Conservation (phyloP, 2,797 vertebrate genomes). For the Melanotaenia pygmaea region DNA sequence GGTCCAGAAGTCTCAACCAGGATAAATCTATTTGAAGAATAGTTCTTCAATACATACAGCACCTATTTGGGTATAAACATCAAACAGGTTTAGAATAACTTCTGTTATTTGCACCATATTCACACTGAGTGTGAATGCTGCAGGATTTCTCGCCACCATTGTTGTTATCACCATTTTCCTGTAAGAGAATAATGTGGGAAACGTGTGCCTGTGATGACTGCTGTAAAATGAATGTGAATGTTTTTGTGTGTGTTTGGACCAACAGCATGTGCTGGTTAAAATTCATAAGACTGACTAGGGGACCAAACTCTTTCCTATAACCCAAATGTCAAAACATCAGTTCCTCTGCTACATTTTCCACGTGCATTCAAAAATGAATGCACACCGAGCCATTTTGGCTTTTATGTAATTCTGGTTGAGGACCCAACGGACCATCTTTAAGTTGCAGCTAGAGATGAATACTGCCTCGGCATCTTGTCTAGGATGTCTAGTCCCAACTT, state of each 20-base stretch:
- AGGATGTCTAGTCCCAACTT: too few relatives aligned
- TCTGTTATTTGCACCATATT: conserved; percentile 31
- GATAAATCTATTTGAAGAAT: conserved; percentile 11
- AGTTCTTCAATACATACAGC: background rate
- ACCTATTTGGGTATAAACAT: conserved; percentile 16
- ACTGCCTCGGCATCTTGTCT: too few relatives aligned
- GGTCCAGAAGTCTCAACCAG: conserved; percentile 17
- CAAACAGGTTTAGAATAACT: conserved; percentile 23
- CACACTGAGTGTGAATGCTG: conserved; percentile 38
- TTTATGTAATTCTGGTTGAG: too few relatives aligned
- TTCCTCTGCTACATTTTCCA: too few relatives aligned
- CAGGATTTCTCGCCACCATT: conserved; percentile 38
- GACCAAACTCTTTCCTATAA: too few relatives aligned
- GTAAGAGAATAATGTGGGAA: conserved; percentile 26
- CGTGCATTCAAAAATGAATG: too few relatives aligned
- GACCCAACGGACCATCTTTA: too few relatives aligned
- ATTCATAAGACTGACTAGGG: background rate
- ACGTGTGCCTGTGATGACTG: conserved; percentile 13
- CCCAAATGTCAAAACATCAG: too few relatives aligned
- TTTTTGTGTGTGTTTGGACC: conserved; percentile 5
- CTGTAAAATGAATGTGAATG: conserved; percentile 7
- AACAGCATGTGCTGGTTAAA: background rate
- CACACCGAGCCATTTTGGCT: too few relatives aligned
- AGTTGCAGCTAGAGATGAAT: too few relatives aligned
- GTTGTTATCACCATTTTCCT: conserved; percentile 46